These are phyloP conservation scores for Chromoteleia sp. DNA, from an alignment of 2,888 invertebrate species.

Conservation along the genomic window DNA sequence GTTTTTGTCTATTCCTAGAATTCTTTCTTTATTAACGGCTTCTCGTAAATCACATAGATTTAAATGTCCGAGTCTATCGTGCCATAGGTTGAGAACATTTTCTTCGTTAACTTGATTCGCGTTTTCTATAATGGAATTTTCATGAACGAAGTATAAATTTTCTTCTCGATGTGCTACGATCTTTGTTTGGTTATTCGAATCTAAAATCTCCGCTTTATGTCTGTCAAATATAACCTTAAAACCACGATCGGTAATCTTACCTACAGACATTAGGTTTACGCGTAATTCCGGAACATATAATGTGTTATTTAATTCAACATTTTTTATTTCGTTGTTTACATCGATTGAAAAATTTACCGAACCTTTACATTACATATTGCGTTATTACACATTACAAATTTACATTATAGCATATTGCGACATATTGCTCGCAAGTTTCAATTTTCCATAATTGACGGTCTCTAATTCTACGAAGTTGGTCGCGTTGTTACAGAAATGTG, in stretches of 20 bases:
- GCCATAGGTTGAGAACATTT: background rate
- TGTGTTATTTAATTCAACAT: too few species aligned
- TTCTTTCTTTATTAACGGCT: background rate
- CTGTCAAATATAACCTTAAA: background rate
- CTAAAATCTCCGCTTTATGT: background rate
- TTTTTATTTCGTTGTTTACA: too few species aligned
- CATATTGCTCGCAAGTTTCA: background rate
- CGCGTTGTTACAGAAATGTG: background rate
- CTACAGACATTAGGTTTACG: conserved; percentile 5
- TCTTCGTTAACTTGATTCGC: background rate
- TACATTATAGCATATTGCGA: too few species aligned
- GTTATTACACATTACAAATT: too few species aligned
- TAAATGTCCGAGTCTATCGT: background rate
- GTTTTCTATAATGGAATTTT: background rate
- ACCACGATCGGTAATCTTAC: conserved; percentile 8
- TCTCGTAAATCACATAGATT: background rate
- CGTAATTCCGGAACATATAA: background rate
- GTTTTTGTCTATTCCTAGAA: background rate
- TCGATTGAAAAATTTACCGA: too few species aligned
- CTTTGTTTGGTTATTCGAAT: background rate
- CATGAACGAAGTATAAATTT: background rate
- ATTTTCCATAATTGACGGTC: background rate
- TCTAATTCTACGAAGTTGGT: background rate
- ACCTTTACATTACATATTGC: background rate
- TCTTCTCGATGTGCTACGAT: background rate